phyloP scores from a whole-genome alignment of 2,113 vertebrate species.

The Megatriorchis doriae region DNA sequence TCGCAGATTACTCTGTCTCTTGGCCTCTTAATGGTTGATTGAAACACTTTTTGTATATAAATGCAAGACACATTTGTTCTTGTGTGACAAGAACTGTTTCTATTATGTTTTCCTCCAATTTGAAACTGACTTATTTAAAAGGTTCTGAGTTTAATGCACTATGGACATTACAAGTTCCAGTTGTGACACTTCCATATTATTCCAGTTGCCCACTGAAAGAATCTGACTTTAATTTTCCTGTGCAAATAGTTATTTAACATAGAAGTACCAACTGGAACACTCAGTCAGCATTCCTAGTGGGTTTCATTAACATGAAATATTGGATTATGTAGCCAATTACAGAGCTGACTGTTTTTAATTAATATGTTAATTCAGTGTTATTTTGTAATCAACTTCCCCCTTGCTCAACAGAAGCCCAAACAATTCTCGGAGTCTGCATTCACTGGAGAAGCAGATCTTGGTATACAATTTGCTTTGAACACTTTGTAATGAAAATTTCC shows the following conservation, averaged over 20 bases:
- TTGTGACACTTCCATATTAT: not conserved
- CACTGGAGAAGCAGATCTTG: not conserved
- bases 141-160: not conserved
- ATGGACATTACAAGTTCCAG: not conserved
- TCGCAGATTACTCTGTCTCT: not conserved
- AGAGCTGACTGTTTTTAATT: slow-evolving; percentile 43
- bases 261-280: not conserved
- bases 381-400: slow-evolving; percentile 11
- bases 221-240: not conserved
- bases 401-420: slow-evolving; percentile 16
- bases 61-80: not conserved
- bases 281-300: slow-evolving; percentile 22
- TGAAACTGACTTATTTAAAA: not conserved
- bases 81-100: not conserved
- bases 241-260: not conserved
- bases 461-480: not conserved
- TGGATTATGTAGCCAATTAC: slow-evolving; percentile 21
- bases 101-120: not conserved
- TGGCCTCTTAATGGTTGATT: not conserved
- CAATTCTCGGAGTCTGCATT: not conserved
- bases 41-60: not conserved
- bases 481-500: not conserved
- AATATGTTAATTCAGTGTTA: slow-evolving; percentile 12
- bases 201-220: not conserved
- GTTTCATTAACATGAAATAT: slow-evolving; percentile 47